A percentile compares a stretch with the other conserved stretches of the same genome.
phyloP scores from a whole-genome alignment of 2,888 invertebrate species.

The Charanyca ferruginea region DNA sequence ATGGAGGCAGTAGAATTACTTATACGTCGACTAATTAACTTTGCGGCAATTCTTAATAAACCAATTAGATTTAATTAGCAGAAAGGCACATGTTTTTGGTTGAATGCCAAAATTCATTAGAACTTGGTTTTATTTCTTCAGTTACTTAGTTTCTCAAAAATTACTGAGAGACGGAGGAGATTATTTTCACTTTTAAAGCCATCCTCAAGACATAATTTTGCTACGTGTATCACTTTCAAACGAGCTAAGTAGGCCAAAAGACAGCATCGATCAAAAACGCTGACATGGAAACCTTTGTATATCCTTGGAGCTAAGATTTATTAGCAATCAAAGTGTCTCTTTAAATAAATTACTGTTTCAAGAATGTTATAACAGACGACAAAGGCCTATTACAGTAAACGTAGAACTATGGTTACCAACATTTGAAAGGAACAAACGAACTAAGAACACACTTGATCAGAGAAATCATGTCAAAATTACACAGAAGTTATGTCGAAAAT shows the following conservation, averaged over 20 bases:
- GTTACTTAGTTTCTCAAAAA: background rate
- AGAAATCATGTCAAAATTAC: background rate
- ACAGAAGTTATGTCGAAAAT: background rate
- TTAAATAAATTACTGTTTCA: slow-evolving; percentile 39
- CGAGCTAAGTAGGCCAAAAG: slow-evolving; percentile 31
- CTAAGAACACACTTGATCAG: background rate
- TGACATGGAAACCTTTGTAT: slow-evolving; percentile 43
- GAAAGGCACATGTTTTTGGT: background rate
- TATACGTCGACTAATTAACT: slow-evolving; percentile 25
- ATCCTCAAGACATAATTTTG: slow-evolving; percentile 1
- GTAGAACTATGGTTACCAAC: slow-evolving; percentile 28
- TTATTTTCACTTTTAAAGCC: too few relatives aligned
- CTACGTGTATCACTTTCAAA: slow-evolving; percentile 17
- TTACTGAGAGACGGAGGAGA: background rate
- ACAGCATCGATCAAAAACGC: slow-evolving; percentile 52
- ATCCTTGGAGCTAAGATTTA: slow-evolving; percentile 61
- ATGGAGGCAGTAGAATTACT: slow-evolving; percentile 13
- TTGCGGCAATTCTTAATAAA: slow-evolving; percentile 5
- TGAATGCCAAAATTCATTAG: background rate
- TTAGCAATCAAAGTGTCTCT: slow-evolving; percentile 56
- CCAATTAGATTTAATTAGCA: background rate
- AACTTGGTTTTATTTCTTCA: background rate
- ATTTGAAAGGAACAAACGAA: slow-evolving; percentile 23
- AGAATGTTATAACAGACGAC: slow-evolving; percentile 38
- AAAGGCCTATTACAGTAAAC: slow-evolving; percentile 47